Evolutionary conservation across 2,113 vertebrate genomes (phyloP).

Genomic region (Entosphenus tridentatus): DNA sequence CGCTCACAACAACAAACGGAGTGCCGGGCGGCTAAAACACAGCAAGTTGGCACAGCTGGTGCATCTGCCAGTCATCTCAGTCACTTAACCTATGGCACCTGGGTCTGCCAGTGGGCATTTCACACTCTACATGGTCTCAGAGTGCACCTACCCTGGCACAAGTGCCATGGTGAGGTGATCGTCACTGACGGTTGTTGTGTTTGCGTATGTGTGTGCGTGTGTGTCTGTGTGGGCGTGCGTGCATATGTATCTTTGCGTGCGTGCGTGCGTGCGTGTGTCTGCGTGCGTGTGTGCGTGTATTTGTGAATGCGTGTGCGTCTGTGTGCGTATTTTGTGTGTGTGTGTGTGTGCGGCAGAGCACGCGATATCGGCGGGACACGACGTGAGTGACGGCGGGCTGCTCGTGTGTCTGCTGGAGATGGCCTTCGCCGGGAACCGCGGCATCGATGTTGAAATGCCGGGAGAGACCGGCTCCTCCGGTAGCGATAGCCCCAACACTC

Average conservation of each 20-base stretch:
- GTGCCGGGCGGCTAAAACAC: too few species aligned
- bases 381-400: slow-evolving; percentile 65
- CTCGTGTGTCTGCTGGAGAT: slow-evolving; percentile 56
- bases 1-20: too few species aligned
- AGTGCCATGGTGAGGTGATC: too few species aligned
- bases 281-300: background rate
- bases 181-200: background rate
- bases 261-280: background rate
- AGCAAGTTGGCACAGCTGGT: too few species aligned
- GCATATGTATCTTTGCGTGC: background rate
- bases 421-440: slow-evolving; percentile 67
- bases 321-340: background rate
- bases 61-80: too few species aligned
- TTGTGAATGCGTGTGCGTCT: background rate
- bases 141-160: too few species aligned
- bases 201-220: too few species aligned
- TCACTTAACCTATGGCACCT: too few species aligned
- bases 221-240: background rate
- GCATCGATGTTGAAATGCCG: slow-evolving; percentile 33
- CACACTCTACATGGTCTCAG: too few species aligned
- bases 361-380: slow-evolving; percentile 51
- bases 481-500: background rate
- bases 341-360: slow-evolving; percentile 20
- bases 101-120: too few species aligned
- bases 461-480: slow-evolving; percentile 8